A percentile compares a stretch with the other conserved stretches of the same genome.
Conservation (phyloP, 2,888 invertebrate species). For the Hirtodrosophila alboralis region DNA sequence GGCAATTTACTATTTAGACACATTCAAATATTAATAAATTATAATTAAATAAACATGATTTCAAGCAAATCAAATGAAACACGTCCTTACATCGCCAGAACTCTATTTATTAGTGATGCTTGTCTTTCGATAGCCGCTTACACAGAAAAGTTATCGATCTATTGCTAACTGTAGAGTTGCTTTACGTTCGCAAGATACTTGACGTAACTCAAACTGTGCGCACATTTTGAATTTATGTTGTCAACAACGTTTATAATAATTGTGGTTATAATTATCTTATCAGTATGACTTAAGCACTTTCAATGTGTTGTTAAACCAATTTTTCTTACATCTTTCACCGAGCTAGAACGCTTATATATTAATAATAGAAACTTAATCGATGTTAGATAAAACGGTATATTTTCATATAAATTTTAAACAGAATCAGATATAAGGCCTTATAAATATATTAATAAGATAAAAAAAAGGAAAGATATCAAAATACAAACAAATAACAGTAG, state of each 20-base stretch:
- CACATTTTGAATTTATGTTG: background rate
- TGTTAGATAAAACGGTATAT: no score
- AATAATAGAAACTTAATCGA: no score
- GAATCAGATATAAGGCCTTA: no score
- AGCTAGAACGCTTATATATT: no score
- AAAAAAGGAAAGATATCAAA: no score
- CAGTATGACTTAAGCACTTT: no score
- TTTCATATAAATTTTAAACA: no score
- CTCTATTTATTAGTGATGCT: slow-evolving; percentile 34
- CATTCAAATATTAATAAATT: slow-evolving; percentile 4
- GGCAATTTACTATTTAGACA: background rate
- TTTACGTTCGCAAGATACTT: slow-evolving; percentile 7
- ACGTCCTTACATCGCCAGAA: slow-evolving; percentile 58
- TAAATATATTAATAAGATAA: no score
- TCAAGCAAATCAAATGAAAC: slow-evolving; percentile 24
- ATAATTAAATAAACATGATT: slow-evolving; percentile 11
- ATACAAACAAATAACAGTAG: slow-evolving; percentile 1
- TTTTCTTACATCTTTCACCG: no score
- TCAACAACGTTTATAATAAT: no score
- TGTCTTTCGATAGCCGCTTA: slow-evolving; percentile 12
- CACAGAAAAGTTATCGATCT: slow-evolving; percentile 14
- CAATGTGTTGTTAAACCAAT: no score
- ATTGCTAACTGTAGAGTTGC: background rate
- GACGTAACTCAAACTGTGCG: background rate
- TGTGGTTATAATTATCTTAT: no score